Percentiles rank a stretch among this genome's conserved stretches.
These are phyloP conservation scores for Lepidochitona cinerea DNA, from an alignment of 2,888 invertebrate genomes.

Conservation along the genomic window DNA sequence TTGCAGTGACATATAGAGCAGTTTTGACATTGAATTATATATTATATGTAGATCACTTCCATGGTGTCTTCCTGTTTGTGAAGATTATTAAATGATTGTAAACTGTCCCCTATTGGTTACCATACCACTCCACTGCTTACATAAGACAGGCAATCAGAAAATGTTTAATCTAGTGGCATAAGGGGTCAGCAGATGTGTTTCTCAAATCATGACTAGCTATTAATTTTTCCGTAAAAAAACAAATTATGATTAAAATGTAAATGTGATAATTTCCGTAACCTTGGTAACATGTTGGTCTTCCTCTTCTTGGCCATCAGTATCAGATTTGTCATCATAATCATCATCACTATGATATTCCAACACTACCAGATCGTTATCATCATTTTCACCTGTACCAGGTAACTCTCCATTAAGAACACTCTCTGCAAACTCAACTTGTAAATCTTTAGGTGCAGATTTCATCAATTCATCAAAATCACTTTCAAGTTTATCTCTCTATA, in stretches of 20 bases:
- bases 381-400: constrained; percentile 28
- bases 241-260: too few relatives aligned
- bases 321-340: constrained; percentile 37
- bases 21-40: neutral
- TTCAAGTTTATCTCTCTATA: constrained; percentile 49
- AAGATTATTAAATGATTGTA: too few relatives aligned
- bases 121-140: too few relatives aligned
- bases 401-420: constrained; percentile 27
- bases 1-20: neutral
- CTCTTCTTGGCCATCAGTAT: constrained; percentile 43
- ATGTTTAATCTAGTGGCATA: too few relatives aligned
- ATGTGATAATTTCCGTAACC: too few relatives aligned
- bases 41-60: neutral
- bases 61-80: too few relatives aligned
- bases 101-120: too few relatives aligned
- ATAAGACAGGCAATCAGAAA: too few relatives aligned
- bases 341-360: constrained; percentile 66
- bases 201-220: too few relatives aligned
- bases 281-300: constrained; percentile 65
- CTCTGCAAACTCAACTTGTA: constrained; percentile 51
- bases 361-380: constrained; percentile 54
- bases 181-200: too few relatives aligned
- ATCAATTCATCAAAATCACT: constrained; percentile 62
- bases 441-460: constrained; percentile 52
- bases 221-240: too few relatives aligned